Percentiles rank a stretch among this genome's conserved stretches.
Conservation (phyloP, 2,888 invertebrate genomes). For the Chymomyza amoena region DNA sequence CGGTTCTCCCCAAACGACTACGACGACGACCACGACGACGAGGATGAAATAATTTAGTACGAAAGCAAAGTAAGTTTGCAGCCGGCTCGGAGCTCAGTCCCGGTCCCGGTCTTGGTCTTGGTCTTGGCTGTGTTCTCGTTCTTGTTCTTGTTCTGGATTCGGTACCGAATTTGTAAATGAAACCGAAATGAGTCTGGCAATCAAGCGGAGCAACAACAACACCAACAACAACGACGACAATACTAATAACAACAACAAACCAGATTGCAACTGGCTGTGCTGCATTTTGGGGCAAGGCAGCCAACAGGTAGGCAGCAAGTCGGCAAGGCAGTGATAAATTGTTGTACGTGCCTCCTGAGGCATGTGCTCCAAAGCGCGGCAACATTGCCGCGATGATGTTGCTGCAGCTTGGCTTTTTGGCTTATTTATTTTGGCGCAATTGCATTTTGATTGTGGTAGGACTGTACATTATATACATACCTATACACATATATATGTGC, state of each 20-base stretch:
- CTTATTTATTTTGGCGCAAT: constrained; percentile 49
- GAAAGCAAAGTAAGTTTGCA: constrained; percentile 70
- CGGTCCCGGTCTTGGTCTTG: background rate
- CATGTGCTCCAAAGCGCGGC: constrained; percentile 2
- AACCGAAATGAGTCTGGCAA: constrained; percentile 56
- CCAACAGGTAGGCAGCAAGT: constrained; percentile 12
- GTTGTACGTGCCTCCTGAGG: constrained; percentile 35
- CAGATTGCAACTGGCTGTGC: background rate
- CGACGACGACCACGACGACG: constrained; percentile 22
- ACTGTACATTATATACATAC: constrained; percentile 1
- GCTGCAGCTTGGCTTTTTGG: constrained; percentile 5
- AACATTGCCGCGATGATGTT: background rate
- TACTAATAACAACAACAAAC: background rate
- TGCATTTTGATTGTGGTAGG: constrained; percentile 62
- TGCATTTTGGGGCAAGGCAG: background rate
- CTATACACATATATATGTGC: background rate
- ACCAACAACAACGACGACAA: background rate
- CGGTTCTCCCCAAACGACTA: constrained; percentile 17
- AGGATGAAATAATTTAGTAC: constrained; percentile 67
- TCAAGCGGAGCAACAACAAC: background rate
- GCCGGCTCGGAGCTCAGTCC: constrained; percentile 41
- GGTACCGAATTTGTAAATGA: constrained; percentile 63
- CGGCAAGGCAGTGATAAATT: constrained; percentile 54
- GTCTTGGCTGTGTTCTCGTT: too few relatives aligned
- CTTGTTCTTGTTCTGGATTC: constrained; percentile 13